Evolutionary conservation across 2,113 vertebrate genomes (phyloP), one percentile per base, ranked within the genome.

Genomic region (Callorhinus ursinus): DNA sequence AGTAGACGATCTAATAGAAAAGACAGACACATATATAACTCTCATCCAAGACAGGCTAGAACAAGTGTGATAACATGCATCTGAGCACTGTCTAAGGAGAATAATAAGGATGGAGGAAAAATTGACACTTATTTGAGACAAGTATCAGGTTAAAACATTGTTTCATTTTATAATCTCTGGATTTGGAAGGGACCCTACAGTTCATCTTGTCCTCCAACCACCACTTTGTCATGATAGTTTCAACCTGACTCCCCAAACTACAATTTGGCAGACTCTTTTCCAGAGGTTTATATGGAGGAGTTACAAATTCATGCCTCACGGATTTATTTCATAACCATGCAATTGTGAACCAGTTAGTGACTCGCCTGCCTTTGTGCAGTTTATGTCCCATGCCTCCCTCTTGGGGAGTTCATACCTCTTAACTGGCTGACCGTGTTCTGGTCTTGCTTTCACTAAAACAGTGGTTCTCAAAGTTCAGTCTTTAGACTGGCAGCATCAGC

Each of bases 121-220:
- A 95, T 26, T 67, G 79, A 72, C 53, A 82, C 11, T 96, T 95
- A 95, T 51, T 84, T 86, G 77, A 55, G 71, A 79, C 3, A 61
- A 24, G 91, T 39, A 92, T 95, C 77, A 31, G 13, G 39, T 57
- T 77, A 95, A 96, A 95, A 96, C 10, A 53, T 86, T 83, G 80
- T 95, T 93, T 51, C 69, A 51, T 90, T 90, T 95, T 69, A 69
- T 72, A 65, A 36, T 90, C 63, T 71, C 88, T 84, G 39, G 19
- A 63, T 84, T 84, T n/a, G n/a, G 31, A 97, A 93, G 33, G 42
- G 26, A 72, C 31, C 19, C 82, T 63, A 85, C 19, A 49, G 65
- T 92, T 95, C 86, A 91, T 93, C 55, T 84, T 88, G 12, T 91
- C 26, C 4, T 85, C 51, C 36, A 89, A 49, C 46, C 42, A 85